Percentiles rank a stretch among this genome's conserved stretches.
Evolutionary conservation across 1,140 invertebrate genomes (phyloP).

Genomic region (Hypothenemus hampei): DNA sequence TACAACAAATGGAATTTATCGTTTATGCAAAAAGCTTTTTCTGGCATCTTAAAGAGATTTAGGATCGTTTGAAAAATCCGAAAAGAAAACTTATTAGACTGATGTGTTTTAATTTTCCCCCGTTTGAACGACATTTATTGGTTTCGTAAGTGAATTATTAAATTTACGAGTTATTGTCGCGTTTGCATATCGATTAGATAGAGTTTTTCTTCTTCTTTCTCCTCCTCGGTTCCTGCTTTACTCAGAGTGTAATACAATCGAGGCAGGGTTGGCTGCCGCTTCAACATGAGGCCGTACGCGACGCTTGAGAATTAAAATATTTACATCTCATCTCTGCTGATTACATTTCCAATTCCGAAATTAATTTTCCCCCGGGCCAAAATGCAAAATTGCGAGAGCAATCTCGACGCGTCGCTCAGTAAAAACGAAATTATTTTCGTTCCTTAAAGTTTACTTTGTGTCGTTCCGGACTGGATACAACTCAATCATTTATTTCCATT

Average conservation of each 20-base stretch:
- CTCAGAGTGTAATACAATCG: conserved; percentile 2
- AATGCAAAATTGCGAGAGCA: conserved; percentile 42
- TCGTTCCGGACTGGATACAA: conserved; percentile 38
- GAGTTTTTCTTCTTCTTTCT: conserved; percentile 16
- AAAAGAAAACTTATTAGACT: conserved; percentile 19
- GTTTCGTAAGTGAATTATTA: conserved; percentile 26
- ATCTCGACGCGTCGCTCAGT: conserved; percentile 34
- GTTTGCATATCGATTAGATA: conserved; percentile 33
- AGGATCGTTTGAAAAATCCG: conserved; percentile 13
- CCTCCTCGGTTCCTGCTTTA: too few species aligned
- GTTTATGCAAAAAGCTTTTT: conserved; percentile 18
- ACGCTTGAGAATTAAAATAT: conserved; percentile 40
- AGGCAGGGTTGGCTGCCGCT: not conserved
- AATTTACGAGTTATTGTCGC: conserved; percentile 31
- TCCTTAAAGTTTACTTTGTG: conserved; percentile 41
- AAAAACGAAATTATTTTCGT: conserved; percentile 44
- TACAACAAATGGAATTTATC: conserved; percentile 19
- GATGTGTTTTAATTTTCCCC: conserved; percentile 28
- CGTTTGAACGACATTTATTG: conserved; percentile 27
- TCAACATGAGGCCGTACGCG: conserved; percentile 7
- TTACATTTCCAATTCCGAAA: conserved; percentile 43
- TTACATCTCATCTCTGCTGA: conserved; percentile 41
- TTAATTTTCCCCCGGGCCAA: conserved; percentile 40
- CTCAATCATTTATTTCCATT: conserved; percentile 46
- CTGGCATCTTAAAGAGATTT: conserved; percentile 19